phyloP scores from a whole-genome alignment of 2,888 invertebrate species.

The Hanleya hanleyi region DNA sequence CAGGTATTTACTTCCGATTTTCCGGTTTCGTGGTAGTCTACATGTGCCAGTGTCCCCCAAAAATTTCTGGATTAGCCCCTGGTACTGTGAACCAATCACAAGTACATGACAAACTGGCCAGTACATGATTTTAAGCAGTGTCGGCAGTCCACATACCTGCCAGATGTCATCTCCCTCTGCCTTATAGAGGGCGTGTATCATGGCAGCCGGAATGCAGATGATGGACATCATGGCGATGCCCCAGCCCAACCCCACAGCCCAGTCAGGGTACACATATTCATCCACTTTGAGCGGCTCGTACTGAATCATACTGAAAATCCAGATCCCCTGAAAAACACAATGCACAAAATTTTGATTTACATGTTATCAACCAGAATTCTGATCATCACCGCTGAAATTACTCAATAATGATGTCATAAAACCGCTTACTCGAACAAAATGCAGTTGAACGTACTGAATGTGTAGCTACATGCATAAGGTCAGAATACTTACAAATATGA shows the following conservation, averaged over 20 bases:
- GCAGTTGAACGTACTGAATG: too few relatives aligned
- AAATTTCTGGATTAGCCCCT: too few relatives aligned
- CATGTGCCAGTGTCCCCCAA: too few relatives aligned
- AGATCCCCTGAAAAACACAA: slow-evolving; percentile 79
- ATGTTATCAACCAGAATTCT: neutral
- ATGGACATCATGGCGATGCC: slow-evolving; percentile 87
- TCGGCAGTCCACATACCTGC: slow-evolving; percentile 84
- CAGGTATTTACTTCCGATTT: too few relatives aligned
- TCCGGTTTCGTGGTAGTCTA: too few relatives aligned
- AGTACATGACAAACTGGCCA: too few relatives aligned
- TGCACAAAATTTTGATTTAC: neutral
- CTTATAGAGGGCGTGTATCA: slow-evolving; percentile 80
- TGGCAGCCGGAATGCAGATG: slow-evolving; percentile 87
- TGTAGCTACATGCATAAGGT: too few relatives aligned
- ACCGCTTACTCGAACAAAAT: too few relatives aligned
- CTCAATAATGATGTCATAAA: too few relatives aligned
- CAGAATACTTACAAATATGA: slow-evolving; percentile 80
- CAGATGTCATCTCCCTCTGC: slow-evolving; percentile 82
- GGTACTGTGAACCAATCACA: too few relatives aligned
- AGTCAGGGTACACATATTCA: slow-evolving; percentile 86
- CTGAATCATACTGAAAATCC: slow-evolving; percentile 91
- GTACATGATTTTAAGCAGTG: too few relatives aligned
- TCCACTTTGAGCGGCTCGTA: slow-evolving; percentile 90
- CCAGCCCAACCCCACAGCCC: slow-evolving; percentile 91
- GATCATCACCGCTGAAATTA: too few relatives aligned